Evolutionary conservation across 2,888 invertebrate genomes (phyloP), one percentile per base, ranked within the genome.

Genomic region (Odontothrips loti): DNA sequence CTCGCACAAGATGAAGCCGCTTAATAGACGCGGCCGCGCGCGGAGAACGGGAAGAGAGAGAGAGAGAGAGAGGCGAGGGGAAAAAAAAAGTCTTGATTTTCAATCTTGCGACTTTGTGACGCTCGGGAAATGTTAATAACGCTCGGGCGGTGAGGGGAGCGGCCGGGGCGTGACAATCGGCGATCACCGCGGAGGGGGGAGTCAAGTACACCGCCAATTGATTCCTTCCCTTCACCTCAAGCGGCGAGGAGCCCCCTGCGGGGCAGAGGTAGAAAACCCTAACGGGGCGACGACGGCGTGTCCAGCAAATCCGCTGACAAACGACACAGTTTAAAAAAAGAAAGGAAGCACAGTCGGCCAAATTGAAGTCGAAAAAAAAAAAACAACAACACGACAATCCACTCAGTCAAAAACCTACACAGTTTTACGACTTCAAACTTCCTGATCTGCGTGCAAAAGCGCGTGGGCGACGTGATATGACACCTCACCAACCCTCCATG

Each of bases 71-170:
- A 23, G n/a, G 23, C 10, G 9, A n/a, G 63, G n/a, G 23, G 23
- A 11, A 68, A 75, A 75, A 75, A 75, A 75, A 75, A 27, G 23
- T 20, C 58, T 58, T 75, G 68, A 75, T 75, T 75, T 75, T 27
- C 68, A n/a, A 75, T 75, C 68, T 75, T 27, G 68, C 23, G 23
- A 27, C 23, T 75, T 75, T 27, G 12, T n/a, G 17, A 12, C 12
- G 12, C 68, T n/a, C n/a, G 68, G 23, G 68, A 27, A 23, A 12
- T 27, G 68, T 8, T 58, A 17, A 8, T 10, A n/a, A n/a, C 8
- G 58, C 17, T 51, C 10, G 10, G 51, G 51, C 2, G 51, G 15
- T 15, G 58, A 58, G n/a, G 20, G 58, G 12, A 58, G 17, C 58
- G 58, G 58, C 68, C 9, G 20, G 51, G 51, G 51, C 11, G 51